Base-by-base conservation (phyloP, 1,140 invertebrate species). In the Drosophila athabasca region DNA sequence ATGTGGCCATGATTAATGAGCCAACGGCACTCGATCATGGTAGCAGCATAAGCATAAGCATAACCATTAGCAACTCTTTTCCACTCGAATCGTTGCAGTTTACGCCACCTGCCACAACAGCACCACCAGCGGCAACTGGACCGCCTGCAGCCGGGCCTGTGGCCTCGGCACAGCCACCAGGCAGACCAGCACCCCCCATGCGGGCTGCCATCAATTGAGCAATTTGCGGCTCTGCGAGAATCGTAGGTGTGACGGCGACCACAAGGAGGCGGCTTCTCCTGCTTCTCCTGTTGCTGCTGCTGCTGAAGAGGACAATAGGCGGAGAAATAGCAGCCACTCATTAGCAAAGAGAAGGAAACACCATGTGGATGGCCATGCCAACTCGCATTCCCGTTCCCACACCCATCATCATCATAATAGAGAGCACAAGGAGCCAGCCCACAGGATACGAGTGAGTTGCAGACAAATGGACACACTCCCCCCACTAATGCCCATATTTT, bases 141-240 rank as follows among this genome's bases (percentile, higher is more conserved):
- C 93, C 5, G 78, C 91, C 2, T 96, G 95, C 87, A 94, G 94
- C 8, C 92, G 91, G 6, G 84, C 90, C 6, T 96, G 95, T 79
- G 95, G 94, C 15, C 92, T 93, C 15, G 95, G 95, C 4, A 88
- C 94, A 15, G 95, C 95, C 19, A 92, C 93, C 22, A 90, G 95
- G n/a, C 90, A 93, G 59, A 94, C 94, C 1, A 94, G 93, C 74
- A 92, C 94, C 62, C 94, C 94, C 65, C 94, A 94, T 76, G 90
- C 92, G n/a, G 91, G 92, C 35, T 95, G 94, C 79, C 90, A 91
- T 44, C 92, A 93, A 60, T 92, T 92, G 45, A 94, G 93, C 70
- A 94, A 95, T 89, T 94, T 93, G 11, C 92, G 95, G 45, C 88
- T 95, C 6, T 96, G 95, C 76, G 85, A 92, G 76, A 92, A 90